Evolutionary conservation across 2,113 vertebrate genomes (phyloP), one percentile per base, ranked within the genome.

Genomic region (Zingel zingel): DNA sequence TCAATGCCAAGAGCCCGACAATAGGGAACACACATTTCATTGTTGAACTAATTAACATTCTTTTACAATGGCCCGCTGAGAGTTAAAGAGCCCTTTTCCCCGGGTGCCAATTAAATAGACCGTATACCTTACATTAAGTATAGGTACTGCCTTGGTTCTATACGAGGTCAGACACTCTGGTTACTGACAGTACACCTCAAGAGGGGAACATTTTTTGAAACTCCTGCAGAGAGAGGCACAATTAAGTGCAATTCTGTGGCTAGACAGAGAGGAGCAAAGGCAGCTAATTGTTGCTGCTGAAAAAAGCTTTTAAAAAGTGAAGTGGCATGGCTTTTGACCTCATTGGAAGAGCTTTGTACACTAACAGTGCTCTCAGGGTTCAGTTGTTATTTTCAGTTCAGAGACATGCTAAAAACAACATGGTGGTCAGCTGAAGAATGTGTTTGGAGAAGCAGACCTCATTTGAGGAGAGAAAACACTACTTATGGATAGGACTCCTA

Each of bases 11-110:
- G 59, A 79, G 82, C 73, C 71, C 68, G 66, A 91, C 87, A 92
- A 93, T 82, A 74, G 86, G 73, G 79, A 89, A 84, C 86, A 86
- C 72, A 89, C 80, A 85, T 87, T 87, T 92, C 86, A 88, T 91
- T 91, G 86, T 81, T 85, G 64, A 83, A 86, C 91, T 93, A 93
- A 93, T 94, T 91, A 90, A 93, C 88, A 93, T 93, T 94, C 92
- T 92, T 91, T 79, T 83, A 88, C 81, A 64, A 85, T 64, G 80
- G 79, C 88, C 90, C 66, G 76, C 91, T 93, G 91, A 72, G 92
- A 93, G 84, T 83, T 81, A 57, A 86, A 81, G 81, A 73, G 21
- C 51, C 25, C 57, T 61, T 21, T 83, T 90, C 82, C 82, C 81
- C 14, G 65, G 85, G 81, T 85, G 85, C 87, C 84, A 87, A 91